Conservation (phyloP, 1,140 invertebrate species). For the Drosophila murphyi region DNA sequence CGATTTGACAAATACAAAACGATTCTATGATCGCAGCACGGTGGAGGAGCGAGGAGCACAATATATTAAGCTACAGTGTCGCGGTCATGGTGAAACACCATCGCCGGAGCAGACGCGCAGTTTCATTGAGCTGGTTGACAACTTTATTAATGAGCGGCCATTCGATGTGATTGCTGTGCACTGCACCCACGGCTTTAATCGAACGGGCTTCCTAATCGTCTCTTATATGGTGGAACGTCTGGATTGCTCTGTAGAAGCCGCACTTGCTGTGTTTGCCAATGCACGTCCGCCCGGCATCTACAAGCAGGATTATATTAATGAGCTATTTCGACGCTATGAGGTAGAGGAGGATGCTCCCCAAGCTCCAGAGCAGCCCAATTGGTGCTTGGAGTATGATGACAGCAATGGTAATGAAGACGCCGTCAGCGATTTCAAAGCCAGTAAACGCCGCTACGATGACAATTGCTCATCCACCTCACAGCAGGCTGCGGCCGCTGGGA, state of each 20-base stretch:
- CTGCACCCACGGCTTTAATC: constrained; percentile 99
- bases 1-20: constrained; percentile 96
- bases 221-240: constrained; percentile 94
- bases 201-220: constrained; percentile 97
- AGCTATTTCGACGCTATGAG: constrained; percentile 91
- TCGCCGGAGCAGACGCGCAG: constrained; percentile 90
- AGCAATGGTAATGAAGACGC: constrained; percentile 59
- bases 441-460: constrained; percentile 53
- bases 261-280: constrained; percentile 90
- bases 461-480: constrained; percentile 59
- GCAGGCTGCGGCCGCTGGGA: constrained; percentile 31
- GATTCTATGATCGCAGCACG: constrained; percentile 94
- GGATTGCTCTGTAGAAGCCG: constrained; percentile 92
- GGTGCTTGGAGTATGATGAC: constrained; percentile 87
- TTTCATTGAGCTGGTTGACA: constrained; percentile 92
- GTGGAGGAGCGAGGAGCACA: constrained; percentile 90
- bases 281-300: constrained; percentile 91
- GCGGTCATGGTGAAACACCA: constrained; percentile 93
- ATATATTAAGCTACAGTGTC: constrained; percentile 95
- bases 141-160: constrained; percentile 92
- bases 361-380: constrained; percentile 92
- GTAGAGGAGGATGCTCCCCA: constrained; percentile 89
- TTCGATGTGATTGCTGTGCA: constrained; percentile 95
- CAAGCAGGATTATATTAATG: constrained; percentile 90
- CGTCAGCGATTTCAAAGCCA: constrained; percentile 1